Percentiles rank a stretch among this genome's conserved stretches.
phyloP scores from a whole-genome alignment of 2,113 vertebrate species.

The Peromyscus polionotus region DNA sequence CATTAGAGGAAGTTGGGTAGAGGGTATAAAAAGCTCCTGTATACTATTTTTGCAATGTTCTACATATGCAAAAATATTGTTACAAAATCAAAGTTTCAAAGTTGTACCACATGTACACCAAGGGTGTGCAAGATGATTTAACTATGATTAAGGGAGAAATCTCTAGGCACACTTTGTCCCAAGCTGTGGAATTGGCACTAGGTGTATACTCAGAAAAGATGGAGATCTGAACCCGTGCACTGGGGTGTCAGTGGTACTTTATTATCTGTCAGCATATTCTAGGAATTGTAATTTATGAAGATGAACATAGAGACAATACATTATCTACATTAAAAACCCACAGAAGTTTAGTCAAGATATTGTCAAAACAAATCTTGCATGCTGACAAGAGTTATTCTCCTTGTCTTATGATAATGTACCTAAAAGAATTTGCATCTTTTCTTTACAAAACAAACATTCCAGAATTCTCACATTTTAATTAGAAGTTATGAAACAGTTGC shows the following conservation, averaged over 20 bases:
- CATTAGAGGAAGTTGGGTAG: fast-evolving
- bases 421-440: background rate
- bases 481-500: background rate
- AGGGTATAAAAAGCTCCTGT: background rate
- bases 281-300: background rate
- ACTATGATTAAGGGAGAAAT: background rate
- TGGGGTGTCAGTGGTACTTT: background rate
- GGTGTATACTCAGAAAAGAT: background rate
- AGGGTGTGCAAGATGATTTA: background rate
- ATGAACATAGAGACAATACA: background rate
- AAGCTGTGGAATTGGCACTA: background rate
- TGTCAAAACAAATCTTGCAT: background rate
- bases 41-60: background rate
- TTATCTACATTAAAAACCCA: slow-evolving; percentile 20
- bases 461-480: background rate
- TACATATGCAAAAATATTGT: background rate
- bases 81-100: background rate
- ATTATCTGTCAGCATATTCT: background rate
- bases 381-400: background rate
- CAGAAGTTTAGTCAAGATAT: background rate
- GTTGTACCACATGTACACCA: background rate
- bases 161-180: background rate
- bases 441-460: background rate
- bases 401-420: background rate
- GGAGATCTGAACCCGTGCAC: fast-evolving